phyloP scores from a whole-genome alignment of 2,113 vertebrate genomes.

The Chamaea fasciata region DNA sequence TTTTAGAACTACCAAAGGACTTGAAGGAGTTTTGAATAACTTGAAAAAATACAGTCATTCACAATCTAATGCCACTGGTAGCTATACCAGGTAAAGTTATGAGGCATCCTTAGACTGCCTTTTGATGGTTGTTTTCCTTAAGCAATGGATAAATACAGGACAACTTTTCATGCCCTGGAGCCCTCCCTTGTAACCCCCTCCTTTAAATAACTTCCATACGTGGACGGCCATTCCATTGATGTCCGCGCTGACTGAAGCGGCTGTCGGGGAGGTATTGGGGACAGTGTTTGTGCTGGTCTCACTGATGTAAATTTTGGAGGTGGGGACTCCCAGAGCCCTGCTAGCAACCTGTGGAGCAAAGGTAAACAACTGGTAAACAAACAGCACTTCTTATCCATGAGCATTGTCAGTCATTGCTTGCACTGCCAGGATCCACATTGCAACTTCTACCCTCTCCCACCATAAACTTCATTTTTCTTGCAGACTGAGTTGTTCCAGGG shows the following conservation, averaged over 20 bases:
- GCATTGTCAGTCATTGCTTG: not conserved
- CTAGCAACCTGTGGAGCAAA: slow-evolving; percentile 84
- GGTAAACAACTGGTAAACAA: not conserved
- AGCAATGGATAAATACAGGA: not conserved
- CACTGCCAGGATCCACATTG: not conserved
- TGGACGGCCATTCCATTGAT: slow-evolving; percentile 89
- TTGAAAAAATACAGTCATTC: not conserved
- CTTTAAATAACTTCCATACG: slow-evolving; percentile 56
- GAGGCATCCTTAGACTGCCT: not conserved
- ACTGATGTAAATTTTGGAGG: slow-evolving; percentile 85
- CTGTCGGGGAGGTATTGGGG: slow-evolving; percentile 90
- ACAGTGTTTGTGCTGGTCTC: slow-evolving; percentile 96
- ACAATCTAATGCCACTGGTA: not conserved
- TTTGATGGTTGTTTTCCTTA: not conserved
- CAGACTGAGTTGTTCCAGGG: not conserved
- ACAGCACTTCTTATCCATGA: not conserved
- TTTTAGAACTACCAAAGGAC: not conserved
- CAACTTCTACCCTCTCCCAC: not conserved
- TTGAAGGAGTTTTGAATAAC: not conserved
- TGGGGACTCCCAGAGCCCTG: slow-evolving; percentile 79
- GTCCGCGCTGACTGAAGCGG: slow-evolving; percentile 88
- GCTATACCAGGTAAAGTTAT: not conserved
- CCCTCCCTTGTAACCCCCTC: not conserved
- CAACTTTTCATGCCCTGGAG: not conserved
- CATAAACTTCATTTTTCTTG: not conserved